Evolutionary conservation across 2,888 invertebrate species (phyloP), one percentile per base, ranked within the genome.

Genomic region (Tetragonula carbonaria): DNA sequence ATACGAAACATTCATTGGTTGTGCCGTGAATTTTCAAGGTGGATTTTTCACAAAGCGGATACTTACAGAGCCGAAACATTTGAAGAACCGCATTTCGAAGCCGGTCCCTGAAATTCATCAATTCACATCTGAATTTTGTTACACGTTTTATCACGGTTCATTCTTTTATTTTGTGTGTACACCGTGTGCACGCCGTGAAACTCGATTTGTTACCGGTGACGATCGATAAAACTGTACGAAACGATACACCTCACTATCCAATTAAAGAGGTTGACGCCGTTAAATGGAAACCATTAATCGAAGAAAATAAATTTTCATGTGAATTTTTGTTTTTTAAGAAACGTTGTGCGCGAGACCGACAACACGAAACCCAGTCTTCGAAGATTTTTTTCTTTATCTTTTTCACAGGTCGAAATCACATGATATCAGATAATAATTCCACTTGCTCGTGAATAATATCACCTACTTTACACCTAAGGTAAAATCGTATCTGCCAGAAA

Each of bases 21-120:
- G 82, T 83, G 82, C 82, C 50, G 76, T 72, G 62, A 72, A 13
- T 66, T 38, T 53, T 21, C 45, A 45, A 79, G 62, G 28, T 23
- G 33, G 8, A 28, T 28, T 33, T 45, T 80, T 21, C 33, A 33
- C 65, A 45, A 80, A 62, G 16, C 70, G 4, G 23, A 45, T 88
- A 89, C 88, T 88, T 88, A 88, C 88, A 74, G 86, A 74, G 72
- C 38, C 62, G 79, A 84, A 90, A 88, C 88, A 89, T 84, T 84
- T 88, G 90, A 88, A 84, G 88, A 90, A 86, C 88, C 86, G 84
- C 88, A 90, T 90, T 84, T 76, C 77, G 66, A 74, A 73, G 80
- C 18, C 71, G 73, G 70, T 65, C 77, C 90, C 90, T 88, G 86
- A 88, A 88, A 88, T 88, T 67, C 66, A 80, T 84, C 76, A 87